Evolutionary conservation across 2,113 vertebrate genomes (phyloP).

Genomic region (Tenebrosternarchus preto): DNA sequence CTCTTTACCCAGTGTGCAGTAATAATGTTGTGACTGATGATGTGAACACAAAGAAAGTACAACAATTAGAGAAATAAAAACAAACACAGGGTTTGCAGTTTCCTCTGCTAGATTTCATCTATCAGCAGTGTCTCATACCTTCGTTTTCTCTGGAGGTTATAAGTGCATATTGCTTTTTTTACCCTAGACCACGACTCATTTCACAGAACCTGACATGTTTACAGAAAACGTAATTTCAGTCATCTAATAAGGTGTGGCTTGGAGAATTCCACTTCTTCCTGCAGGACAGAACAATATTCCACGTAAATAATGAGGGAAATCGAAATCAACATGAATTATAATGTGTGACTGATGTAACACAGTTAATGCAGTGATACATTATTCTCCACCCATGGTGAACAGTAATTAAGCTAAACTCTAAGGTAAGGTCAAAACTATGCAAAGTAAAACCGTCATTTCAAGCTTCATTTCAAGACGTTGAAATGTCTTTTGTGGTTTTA

Average conservation of each 20-base stretch:
- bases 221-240: conserved; percentile 6
- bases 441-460: no score
- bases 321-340: neutral
- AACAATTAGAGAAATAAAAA: conserved; percentile 64
- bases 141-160: neutral
- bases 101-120: conserved; percentile 56
- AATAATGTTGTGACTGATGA: conserved; percentile 85
- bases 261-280: neutral
- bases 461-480: conserved; percentile 1
- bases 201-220: neutral
- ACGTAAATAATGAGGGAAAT: neutral
- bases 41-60: conserved; percentile 78
- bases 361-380: neutral
- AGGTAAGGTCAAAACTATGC: no score
- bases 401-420: no score
- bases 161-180: neutral
- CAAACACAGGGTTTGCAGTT: conserved; percentile 46
- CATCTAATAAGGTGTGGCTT: conserved; percentile 27
- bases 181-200: conserved; percentile 7
- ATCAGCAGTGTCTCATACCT: conserved; percentile 48
- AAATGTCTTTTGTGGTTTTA: neutral
- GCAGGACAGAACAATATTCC: neutral
- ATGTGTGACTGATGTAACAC: neutral
- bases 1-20: conserved; percentile 67
- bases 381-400: no score